phyloP scores from a whole-genome alignment of 2,888 invertebrate species.

The Diarsia brunnea region DNA sequence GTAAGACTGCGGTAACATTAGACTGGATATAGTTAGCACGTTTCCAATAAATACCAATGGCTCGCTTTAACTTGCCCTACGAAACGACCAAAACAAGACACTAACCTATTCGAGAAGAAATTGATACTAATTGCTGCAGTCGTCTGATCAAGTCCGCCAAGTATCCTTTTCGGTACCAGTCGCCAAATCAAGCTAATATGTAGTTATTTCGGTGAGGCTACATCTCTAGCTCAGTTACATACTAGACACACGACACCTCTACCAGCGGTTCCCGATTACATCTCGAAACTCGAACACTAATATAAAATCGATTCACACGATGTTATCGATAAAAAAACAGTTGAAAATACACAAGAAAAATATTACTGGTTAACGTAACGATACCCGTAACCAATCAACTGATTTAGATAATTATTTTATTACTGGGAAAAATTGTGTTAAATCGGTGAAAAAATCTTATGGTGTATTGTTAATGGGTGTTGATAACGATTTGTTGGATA shows the following conservation, averaged over 20 bases:
- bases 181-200: conserved; percentile 67
- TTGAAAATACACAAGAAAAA: conserved; percentile 52
- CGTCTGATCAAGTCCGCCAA: conserved; percentile 48
- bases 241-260: conserved; percentile 60
- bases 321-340: conserved; percentile 49
- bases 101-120: conserved; percentile 60
- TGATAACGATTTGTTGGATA: conserved; percentile 50
- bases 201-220: conserved; percentile 77
- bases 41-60: not conserved
- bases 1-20: not conserved
- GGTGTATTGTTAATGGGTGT: conserved; percentile 45
- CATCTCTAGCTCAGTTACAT: conserved; percentile 69
- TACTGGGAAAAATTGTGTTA: conserved; percentile 55
- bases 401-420: conserved; percentile 68
- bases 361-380: conserved; percentile 52
- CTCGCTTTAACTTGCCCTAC: not conserved
- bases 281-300: conserved; percentile 54
- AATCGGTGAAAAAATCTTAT: conserved; percentile 51
- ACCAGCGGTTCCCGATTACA: conserved; percentile 47
- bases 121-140: conserved; percentile 57
- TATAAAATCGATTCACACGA: conserved; percentile 61
- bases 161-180: conserved; percentile 51
- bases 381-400: conserved; percentile 61
- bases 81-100: conserved; percentile 26
- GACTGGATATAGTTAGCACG: no score